phyloP scores from a whole-genome alignment of 2,888 invertebrate species.

The Mactromeris polynyma region DNA sequence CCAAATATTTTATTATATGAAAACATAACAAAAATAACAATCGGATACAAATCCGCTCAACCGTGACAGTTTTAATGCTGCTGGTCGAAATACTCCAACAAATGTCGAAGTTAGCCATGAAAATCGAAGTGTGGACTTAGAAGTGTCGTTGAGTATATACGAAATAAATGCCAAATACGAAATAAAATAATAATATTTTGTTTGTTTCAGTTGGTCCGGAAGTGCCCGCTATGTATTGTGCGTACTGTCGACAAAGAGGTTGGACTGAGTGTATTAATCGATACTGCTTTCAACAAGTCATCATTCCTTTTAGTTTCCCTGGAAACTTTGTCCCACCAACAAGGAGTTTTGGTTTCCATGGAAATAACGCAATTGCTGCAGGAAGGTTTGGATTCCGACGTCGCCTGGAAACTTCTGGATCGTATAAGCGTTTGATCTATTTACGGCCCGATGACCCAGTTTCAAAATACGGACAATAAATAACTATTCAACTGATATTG shows the following conservation, averaged over 20 bases:
- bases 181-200: neutral
- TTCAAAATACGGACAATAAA: too few species aligned
- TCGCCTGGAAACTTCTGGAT: neutral
- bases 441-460: too few species aligned
- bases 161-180: neutral
- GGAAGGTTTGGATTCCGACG: neutral
- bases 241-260: slow-evolving; percentile 22
- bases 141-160: too few species aligned
- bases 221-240: neutral
- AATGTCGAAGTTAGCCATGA: too few species aligned
- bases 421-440: neutral
- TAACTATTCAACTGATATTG: too few species aligned
- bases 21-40: too few species aligned
- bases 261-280: neutral
- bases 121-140: too few species aligned
- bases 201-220: slow-evolving; percentile 6
- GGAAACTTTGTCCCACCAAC: neutral
- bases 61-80: too few species aligned
- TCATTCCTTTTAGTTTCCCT: neutral
- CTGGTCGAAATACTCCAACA: too few species aligned
- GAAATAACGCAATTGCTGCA: neutral
- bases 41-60: too few species aligned
- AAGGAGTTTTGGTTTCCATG: neutral
- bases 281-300: too few species aligned
- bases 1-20: too few species aligned